Base-by-base conservation (phyloP, 2,888 invertebrate species). In the Cataglyphis livida region DNA sequence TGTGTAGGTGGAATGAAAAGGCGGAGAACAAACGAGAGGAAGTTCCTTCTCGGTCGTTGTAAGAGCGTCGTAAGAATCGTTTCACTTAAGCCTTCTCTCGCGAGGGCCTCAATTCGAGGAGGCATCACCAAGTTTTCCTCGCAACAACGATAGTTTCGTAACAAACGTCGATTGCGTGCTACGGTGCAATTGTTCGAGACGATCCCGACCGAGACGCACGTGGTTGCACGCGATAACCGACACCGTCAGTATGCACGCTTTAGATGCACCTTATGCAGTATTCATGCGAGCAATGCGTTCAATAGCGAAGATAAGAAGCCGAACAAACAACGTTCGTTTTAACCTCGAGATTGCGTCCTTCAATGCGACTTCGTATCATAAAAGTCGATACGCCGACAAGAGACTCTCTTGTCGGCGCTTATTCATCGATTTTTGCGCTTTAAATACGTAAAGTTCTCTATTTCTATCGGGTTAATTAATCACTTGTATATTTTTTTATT, bases 11-110 rank as follows among this genome's bases (percentile, higher is more conserved):
- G 57, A 76, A 78, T 76, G 81, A 12, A 65, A 64, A 54, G 78
- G 44, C 35, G 73, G 78, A 79, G 76, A 78, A 81, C 57, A 81
- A 81, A 81, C 57, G 65, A 28, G 78, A 81, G 79, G 78, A 81
- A 78, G 54, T 78, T 44, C 28, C 65, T 76, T 44, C 15, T 54
- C 68, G 38, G 25, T 12, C 1, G 21, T 5, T 35, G 44, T 35
- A 57, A 65, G 57, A 76, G 57, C 76, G 41, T 81, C 51, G 61
- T 64, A 62, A 76, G 76, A 64, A 54, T 65, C 41, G 78, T 75
- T 75, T 57, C 78, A 32, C 38, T 78, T 38, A 54, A 59, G 18
- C n/a, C 25, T 38, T n/a, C 15, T 28, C 51, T 73, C 51, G 38
- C 44, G 74, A 18, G 61, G 21, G n/a, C 10, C 74, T 41, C 41